Conservation (phyloP, 2,888 invertebrate species). For the Patella pellucida region DNA sequence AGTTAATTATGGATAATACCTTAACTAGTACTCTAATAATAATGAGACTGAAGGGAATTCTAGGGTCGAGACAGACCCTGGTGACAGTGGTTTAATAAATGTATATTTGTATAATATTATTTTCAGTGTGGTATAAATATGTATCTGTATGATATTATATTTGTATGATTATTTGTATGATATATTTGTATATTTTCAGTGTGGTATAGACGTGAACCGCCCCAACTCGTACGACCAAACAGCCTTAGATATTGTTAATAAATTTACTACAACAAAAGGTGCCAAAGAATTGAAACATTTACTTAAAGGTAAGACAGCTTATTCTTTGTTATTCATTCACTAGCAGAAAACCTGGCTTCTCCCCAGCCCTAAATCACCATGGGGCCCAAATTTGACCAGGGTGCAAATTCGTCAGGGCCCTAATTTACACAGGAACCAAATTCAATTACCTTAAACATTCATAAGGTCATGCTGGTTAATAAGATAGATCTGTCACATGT, state of each 20-base stretch:
- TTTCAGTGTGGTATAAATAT: not conserved
- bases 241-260: conserved; percentile 72
- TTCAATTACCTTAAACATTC: too few relatives aligned
- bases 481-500: too few relatives aligned
- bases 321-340: not conserved
- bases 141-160: not conserved
- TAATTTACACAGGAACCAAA: too few relatives aligned
- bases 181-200: conserved; percentile 64
- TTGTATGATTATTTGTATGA: conserved; percentile 27
- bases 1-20: too few relatives aligned
- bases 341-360: too few relatives aligned
- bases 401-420: too few relatives aligned
- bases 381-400: not conserved
- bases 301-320: conserved; percentile 70
- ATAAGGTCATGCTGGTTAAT: too few relatives aligned
- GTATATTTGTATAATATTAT: too few relatives aligned
- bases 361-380: not conserved
- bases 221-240: conserved; percentile 72
- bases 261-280: conserved; percentile 69
- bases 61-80: too few relatives aligned
- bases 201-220: conserved; percentile 71
- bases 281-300: conserved; percentile 72
- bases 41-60: too few relatives aligned
- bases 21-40: too few relatives aligned
- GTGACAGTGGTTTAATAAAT: too few relatives aligned